Conservation (phyloP, 2,888 invertebrate species). For the Cabera pusaria region DNA sequence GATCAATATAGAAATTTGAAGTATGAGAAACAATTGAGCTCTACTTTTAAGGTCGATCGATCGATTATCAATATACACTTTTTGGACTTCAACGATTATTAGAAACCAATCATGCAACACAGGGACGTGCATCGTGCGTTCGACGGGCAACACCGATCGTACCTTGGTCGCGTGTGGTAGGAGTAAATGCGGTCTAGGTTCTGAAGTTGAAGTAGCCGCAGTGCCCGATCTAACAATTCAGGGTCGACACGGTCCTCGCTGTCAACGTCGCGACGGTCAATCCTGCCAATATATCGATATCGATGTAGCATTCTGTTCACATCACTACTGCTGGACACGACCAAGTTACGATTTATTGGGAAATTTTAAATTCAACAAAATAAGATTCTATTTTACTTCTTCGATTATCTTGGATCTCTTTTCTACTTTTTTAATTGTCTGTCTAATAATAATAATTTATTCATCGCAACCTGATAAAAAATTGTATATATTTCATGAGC, state of each 20-base stretch:
- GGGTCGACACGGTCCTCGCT: slow-evolving; percentile 73
- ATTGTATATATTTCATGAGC: no score
- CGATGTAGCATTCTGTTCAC: slow-evolving; percentile 60
- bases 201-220: slow-evolving; percentile 82
- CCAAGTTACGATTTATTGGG: slow-evolving; percentile 60
- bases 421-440: no score
- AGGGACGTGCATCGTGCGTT: slow-evolving; percentile 49
- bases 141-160: slow-evolving; percentile 71
- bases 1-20: no score
- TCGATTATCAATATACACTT: no score
- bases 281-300: slow-evolving; percentile 79
- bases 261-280: slow-evolving; percentile 76
- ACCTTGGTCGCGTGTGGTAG: slow-evolving; percentile 84
- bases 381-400: no score
- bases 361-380: no score
- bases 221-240: slow-evolving; percentile 79
- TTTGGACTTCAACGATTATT: no score
- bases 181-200: slow-evolving; percentile 83
- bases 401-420: no score
- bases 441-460: no score
- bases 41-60: no score
- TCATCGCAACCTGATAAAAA: no score
- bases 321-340: slow-evolving; percentile 47
- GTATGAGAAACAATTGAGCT: no score
- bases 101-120: slow-evolving; percentile 47